A percentile compares a stretch with the other conserved stretches of the same genome.
phyloP scores from a whole-genome alignment of 2,113 vertebrate species.

The Serilophus lunatus region DNA sequence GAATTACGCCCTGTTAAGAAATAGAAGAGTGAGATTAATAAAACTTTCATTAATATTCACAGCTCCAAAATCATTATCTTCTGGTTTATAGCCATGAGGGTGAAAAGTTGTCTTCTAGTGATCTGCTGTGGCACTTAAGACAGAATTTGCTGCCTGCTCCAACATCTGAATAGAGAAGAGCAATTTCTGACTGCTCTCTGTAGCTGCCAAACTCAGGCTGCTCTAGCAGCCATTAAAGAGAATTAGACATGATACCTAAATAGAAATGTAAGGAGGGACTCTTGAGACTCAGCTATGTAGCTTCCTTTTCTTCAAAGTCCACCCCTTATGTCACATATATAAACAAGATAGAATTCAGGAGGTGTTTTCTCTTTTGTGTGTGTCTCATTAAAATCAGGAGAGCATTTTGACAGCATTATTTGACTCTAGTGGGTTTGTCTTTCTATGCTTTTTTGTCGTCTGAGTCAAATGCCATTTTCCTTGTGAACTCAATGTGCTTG shows the following conservation, averaged over 20 bases:
- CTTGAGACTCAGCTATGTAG: neutral
- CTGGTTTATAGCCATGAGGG: neutral
- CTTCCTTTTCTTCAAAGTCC: neutral
- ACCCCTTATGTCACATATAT: neutral
- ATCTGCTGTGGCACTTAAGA: neutral
- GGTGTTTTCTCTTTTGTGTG: neutral
- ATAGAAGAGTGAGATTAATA: neutral
- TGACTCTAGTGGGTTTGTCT: neutral
- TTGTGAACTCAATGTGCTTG: neutral
- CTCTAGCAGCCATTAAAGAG: neutral
- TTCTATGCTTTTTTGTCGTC: neutral
- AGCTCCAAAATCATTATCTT: neutral
- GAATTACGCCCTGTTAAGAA: neutral
- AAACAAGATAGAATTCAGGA: neutral
- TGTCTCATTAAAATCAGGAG: neutral
- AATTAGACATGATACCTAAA: neutral
- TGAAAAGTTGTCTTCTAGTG: neutral
- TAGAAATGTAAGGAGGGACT: neutral
- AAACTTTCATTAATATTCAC: constrained; percentile 27
- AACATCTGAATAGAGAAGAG: neutral
- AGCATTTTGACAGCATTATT: neutral
- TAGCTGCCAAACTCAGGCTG: neutral
- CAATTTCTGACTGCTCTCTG: neutral
- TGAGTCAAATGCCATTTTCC: neutral
- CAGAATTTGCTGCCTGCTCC: neutral